Base-by-base conservation (phyloP, 2,113 vertebrate species). In the Heliornis fulica region DNA sequence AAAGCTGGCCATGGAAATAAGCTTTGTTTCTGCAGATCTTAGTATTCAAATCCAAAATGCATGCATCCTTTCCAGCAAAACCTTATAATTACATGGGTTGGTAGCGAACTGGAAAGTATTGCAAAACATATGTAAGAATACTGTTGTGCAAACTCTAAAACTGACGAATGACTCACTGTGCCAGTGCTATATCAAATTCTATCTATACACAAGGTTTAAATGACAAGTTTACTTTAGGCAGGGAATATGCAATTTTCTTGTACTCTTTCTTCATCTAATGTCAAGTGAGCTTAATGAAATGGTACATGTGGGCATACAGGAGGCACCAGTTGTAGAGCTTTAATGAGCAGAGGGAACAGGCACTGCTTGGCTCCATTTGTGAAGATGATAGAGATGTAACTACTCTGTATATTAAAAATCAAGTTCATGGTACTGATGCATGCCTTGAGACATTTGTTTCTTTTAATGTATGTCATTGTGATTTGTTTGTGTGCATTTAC, bases 211-310 rank as follows among this genome's bases (percentile, higher is more conserved):
- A 60, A 43, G 83, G 60, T 81, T 96, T 97, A 97, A 97, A 96
- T 97, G 95, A 96, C 94, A 97, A 93, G 94, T 96, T 96, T 97
- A 96, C 94, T 96, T 96, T 96, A 95, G 95, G 75, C 68, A 93
- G 64, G 83, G 83, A 96, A 95, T 96, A 96, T 96, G 94, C 92
- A 97, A 93, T 96, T 97, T 96, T 96, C 95, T 92, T 96, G 90
- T 94, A 93, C 93, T 95, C 93, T 83, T 97, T 95, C 90, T 93
- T 94, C 93, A 63, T 96, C 71, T 96, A 43, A 96, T 94, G 93
- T 96, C 93, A 95, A 93, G 78, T 83, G 86, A 96, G 82, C 82
- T 85, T 96, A 96, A 93, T 93, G 91, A 95, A 97, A 93, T 87
- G 87, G 88, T 87, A 65, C 71, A 87, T 91, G 92, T 95, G 93